Evolutionary conservation across 2,888 invertebrate genomes (phyloP), one percentile per base, ranked within the genome.

Genomic region (Agrochola lota): DNA sequence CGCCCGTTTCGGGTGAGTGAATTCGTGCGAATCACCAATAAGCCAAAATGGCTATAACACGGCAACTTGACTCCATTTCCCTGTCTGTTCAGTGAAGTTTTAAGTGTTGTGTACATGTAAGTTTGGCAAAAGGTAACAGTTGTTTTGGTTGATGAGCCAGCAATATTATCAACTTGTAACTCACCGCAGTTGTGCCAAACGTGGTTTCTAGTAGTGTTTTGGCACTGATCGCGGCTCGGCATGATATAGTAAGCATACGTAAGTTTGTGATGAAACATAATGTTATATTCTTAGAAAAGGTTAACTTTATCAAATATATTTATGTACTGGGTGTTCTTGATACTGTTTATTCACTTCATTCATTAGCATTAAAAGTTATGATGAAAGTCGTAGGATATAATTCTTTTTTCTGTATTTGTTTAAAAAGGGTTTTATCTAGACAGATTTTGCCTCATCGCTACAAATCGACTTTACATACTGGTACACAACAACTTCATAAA

Each of bases 101-200:
- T n/a, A 55, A 55, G 55, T 55, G 4, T 55, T 55, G 11, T 55
- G 64, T 9, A n/a, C 5, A 4, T 5, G 8, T n/a, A 8, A 40
- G 66, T 17, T n/a, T 66, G 64, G 7, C 5, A 20, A 46, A 20
- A 6, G 15, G 12, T 40, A 17, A 52, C n/a, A 62, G 46, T 40
- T 30, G 35, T 79, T 49, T 49, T 9, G 12, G 57, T 43, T 43
- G 11, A 57, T 26, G 30, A 62, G 20, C 5, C 23, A 40, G 60
- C 46, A 75, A 49, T 76, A 49, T 57, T 49, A 76, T 60, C 17
- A 66, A 66, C 30, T 67, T 71, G 57, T 67, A 77, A 66, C 30
- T 67, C 17, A 71, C 40, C 46, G 0, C 69, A 40, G 20, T 70
- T 62, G 52, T 43, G 66, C 30, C 60, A 70, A 57, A 70, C 40